A percentile compares a stretch with the other conserved stretches of the same genome.
Conservation (phyloP, 2,888 invertebrate genomes). For the Orgyia antiqua region DNA sequence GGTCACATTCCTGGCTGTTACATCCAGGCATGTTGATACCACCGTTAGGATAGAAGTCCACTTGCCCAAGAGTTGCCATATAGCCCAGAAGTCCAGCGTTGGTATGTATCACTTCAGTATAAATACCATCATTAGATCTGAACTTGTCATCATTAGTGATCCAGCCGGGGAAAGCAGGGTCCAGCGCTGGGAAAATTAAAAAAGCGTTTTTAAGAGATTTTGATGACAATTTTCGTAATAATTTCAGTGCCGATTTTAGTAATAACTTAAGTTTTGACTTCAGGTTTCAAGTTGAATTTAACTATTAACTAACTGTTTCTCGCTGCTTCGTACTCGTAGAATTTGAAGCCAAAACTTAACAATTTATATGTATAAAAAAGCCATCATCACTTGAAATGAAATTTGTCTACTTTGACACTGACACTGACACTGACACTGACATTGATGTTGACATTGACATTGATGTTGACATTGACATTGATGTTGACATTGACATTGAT, state of each 20-base stretch:
- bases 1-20: conserved; percentile 22
- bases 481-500: no score
- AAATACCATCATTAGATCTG: conserved; percentile 18
- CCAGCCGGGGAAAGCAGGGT: conserved; percentile 8
- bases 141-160: conserved; percentile 9
- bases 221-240: background rate
- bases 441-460: no score
- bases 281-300: no score
- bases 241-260: background rate
- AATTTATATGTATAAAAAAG: no score
- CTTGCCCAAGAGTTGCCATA: conserved; percentile 18
- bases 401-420: no score
- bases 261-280: background rate
- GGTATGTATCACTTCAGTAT: conserved; percentile 36
- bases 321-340: no score
- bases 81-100: conserved; percentile 29
- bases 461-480: no score
- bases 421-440: no score
- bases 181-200: conserved; percentile 6
- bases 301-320: no score
- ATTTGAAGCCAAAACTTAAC: no score
- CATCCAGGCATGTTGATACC: conserved; percentile 35
- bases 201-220: no score
- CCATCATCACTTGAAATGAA: no score
- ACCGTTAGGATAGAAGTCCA: conserved; percentile 36